These are phyloP conservation scores for Myanophis thanlyinensis DNA, from an alignment of 2,113 vertebrate species.

Conservation along the genomic window DNA sequence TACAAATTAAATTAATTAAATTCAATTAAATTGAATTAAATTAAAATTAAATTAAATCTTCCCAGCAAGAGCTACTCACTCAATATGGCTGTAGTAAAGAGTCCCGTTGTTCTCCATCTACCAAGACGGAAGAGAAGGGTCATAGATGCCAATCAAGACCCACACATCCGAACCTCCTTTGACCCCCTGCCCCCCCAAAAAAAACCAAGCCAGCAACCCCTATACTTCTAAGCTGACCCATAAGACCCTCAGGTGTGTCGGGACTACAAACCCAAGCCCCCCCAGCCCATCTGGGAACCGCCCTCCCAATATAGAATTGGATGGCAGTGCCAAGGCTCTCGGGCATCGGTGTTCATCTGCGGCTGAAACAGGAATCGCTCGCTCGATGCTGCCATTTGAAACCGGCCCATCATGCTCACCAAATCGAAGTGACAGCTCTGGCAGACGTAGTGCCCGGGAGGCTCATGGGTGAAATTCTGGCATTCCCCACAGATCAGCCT, in stretches of 20 bases:
- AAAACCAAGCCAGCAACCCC: not conserved
- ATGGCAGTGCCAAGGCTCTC: not conserved
- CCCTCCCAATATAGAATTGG: too few species aligned
- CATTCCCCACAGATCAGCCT: conserved; percentile 83
- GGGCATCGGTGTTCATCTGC: not conserved
- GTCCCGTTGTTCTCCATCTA: conserved; percentile 72
- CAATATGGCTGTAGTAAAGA: conserved; percentile 78
- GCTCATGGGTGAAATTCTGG: conserved; percentile 72
- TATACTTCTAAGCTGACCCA: too few species aligned
- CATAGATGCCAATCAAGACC: not conserved
- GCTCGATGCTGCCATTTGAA: not conserved
- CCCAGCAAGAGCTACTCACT: conserved; percentile 76
- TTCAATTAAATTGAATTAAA: too few species aligned
- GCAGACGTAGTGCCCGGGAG: conserved; percentile 74
- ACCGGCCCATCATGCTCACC: conserved; percentile 60
- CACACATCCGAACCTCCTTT: too few species aligned
- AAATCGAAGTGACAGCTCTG: conserved; percentile 82
- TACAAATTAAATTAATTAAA: too few species aligned
- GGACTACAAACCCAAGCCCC: not conserved
- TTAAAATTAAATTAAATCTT: too few species aligned
- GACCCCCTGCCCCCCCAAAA: not conserved
- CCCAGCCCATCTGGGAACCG: not conserved
- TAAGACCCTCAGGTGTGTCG: too few species aligned
- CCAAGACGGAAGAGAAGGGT: not conserved
- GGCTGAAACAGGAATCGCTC: not conserved